Evolutionary conservation across 2,113 vertebrate genomes (phyloP), one percentile per base, ranked within the genome.

Genomic region (Lepus americanus): DNA sequence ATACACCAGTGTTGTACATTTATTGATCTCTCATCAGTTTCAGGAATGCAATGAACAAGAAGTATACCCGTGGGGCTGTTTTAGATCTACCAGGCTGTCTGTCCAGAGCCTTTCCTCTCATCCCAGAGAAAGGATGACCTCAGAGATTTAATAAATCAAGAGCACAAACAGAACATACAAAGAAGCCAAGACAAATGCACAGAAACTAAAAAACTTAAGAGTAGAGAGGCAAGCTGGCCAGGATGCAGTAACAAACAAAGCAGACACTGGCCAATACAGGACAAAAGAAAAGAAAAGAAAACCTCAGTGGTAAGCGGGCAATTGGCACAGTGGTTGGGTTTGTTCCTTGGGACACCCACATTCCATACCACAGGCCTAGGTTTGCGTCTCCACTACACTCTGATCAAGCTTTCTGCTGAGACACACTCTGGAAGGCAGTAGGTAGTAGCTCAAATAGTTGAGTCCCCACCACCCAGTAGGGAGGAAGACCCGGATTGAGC

Each of bases 71-170:
- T 61, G 17, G 59, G 69, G 53, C 51, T 88, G 44, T 70, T 89
- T 89, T 36, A 95, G 78, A 66, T 69, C 36, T 86, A 83, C 66
- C 3, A 39, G 33, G 29, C 20, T 63, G 13, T 80, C 82, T 94
- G 77, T 87, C 51, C 33, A 77, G 44, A 95, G 49, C 11, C 66
- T 81, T n/a, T 84, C 59, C 19, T 87, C 70, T 16, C 78, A 91
- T 66, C n/a, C 70, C 64, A 67, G 25, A 92, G 59, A 91, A 90
- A 95, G 73, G 78, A 91, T 89, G 82, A 83, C 61, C 59, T 72
- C 76, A 67, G 64, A 92, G 88, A 80, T 53, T 95, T 87, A 84
- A 87, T 85, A 92, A 95, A 90, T 96, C 90, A 82, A 86, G 27
- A 95, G 31, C n/a, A 95, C 81, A 87, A 89, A 83, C 67, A 74